Evolutionary conservation across 2,113 vertebrate species (phyloP).

Genomic region (Anolis sagrei): DNA sequence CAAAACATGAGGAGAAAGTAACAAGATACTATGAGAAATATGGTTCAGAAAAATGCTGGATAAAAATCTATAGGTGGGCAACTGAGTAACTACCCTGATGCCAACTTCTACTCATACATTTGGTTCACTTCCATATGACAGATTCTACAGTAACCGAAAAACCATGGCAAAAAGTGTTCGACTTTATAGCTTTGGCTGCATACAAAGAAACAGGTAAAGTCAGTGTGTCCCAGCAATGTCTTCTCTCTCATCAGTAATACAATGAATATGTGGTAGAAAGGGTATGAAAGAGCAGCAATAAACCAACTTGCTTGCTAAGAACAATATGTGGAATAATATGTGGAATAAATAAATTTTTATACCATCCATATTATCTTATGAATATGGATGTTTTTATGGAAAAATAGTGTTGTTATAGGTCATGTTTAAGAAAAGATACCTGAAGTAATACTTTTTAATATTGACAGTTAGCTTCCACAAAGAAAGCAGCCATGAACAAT

Average conservation of each 20-base stretch:
- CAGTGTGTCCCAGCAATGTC: not conserved
- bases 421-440: not conserved
- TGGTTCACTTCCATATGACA: not conserved
- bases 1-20: not conserved
- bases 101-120: not conserved
- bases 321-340: not conserved
- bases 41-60: not conserved
- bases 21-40: not conserved
- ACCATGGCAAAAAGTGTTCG: not conserved
- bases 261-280: not conserved
- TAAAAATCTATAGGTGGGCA: not conserved
- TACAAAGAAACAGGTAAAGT: not conserved
- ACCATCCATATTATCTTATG: not conserved
- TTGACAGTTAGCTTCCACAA: not conserved
- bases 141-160: not conserved
- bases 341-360: not conserved
- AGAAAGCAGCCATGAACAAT: constrained; percentile 38
- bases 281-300: not conserved
- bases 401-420: not conserved
- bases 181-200: not conserved
- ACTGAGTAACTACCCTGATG: not conserved
- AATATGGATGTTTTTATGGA: constrained; percentile 12
- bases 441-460: not conserved
- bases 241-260: not conserved
- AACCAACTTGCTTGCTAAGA: not conserved